These are phyloP conservation scores for Drosophila virilis DNA, from an alignment of 1,140 invertebrate species.

Conservation along the genomic window DNA sequence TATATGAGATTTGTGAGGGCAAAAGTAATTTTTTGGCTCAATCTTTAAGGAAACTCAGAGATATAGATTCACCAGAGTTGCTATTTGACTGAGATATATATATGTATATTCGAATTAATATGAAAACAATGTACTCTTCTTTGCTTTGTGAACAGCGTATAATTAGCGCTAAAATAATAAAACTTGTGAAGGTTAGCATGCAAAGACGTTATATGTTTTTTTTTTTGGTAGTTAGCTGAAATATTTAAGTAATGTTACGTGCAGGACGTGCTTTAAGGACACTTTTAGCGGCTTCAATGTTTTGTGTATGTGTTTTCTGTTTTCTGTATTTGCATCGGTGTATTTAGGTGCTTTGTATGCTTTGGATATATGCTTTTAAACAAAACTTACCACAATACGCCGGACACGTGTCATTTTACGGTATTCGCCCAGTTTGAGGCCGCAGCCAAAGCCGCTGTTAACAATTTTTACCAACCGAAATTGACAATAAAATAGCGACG, in stretches of 20 bases:
- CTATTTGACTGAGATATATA: too few relatives aligned
- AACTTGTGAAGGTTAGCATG: slow-evolving; percentile 50
- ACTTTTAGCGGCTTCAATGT: slow-evolving; percentile 13
- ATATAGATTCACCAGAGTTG: too few relatives aligned
- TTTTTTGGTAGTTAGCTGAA: not conserved
- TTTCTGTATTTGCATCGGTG: slow-evolving; percentile 14
- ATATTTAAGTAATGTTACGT: slow-evolving; percentile 38
- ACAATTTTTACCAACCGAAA: not conserved
- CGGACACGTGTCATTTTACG: slow-evolving; percentile 81
- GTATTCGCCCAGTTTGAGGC: slow-evolving; percentile 75
- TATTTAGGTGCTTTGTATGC: slow-evolving; percentile 14
- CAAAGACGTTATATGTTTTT: slow-evolving; percentile 71
- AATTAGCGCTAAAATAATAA: slow-evolving; percentile 60
- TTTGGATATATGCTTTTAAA: too few relatives aligned
- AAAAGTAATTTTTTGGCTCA: too few relatives aligned
- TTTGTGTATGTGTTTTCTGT: slow-evolving; percentile 7
- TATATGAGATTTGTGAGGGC: too few relatives aligned
- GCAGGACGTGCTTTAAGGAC: slow-evolving; percentile 6
- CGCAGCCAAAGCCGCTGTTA: slow-evolving; percentile 20
- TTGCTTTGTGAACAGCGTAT: slow-evolving; percentile 16
- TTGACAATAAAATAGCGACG: slow-evolving; percentile 24
- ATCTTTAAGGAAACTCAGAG: too few relatives aligned
- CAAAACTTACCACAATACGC: slow-evolving; percentile 75
- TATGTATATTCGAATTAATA: too few relatives aligned
- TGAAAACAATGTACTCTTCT: not conserved